phyloP scores from a whole-genome alignment of 2,888 invertebrate species.

The Tuta absoluta region DNA sequence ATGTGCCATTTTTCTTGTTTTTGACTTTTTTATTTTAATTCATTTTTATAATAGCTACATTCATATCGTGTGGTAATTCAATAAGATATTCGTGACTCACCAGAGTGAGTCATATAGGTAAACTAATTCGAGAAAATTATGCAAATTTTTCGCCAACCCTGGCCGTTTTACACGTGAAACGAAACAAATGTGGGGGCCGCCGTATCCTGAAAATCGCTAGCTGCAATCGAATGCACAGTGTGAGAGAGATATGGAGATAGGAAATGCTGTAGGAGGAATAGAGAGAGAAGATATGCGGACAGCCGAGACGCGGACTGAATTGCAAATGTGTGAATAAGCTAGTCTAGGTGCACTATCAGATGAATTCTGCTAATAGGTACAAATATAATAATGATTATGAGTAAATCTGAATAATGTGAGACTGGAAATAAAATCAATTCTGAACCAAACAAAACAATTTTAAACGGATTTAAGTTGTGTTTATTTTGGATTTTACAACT shows the following conservation, averaged over 20 bases:
- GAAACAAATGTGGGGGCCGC: conserved; percentile 65
- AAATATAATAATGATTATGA: neutral
- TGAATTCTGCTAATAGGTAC: conserved; percentile 14
- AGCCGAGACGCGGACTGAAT: conserved; percentile 68
- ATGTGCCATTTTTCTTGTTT: too few species aligned
- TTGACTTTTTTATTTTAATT: too few species aligned
- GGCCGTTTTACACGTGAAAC: conserved; percentile 51
- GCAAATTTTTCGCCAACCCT: conserved; percentile 25
- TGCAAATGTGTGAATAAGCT: conserved; percentile 58
- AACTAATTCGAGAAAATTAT: neutral
- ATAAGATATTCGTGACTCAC: too few species aligned
- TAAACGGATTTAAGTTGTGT: too few species aligned
- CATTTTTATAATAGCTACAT: too few species aligned
- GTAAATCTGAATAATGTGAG: neutral
- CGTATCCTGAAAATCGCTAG: conserved; percentile 61
- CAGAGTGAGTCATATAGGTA: neutral
- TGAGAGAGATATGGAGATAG: conserved; percentile 36
- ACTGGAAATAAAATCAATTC: too few species aligned
- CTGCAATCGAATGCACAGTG: conserved; percentile 64
- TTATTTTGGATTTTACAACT: too few species aligned
- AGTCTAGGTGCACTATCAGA: conserved; percentile 28
- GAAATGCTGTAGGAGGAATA: conserved; percentile 37
- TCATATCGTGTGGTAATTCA: too few species aligned
- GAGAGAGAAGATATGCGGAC: conserved; percentile 63
- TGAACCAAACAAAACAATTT: too few species aligned